Percentiles rank a stretch among this genome's conserved stretches.
Evolutionary conservation across 2,113 vertebrate genomes (phyloP).

Genomic region (Callaeas wilsoni): DNA sequence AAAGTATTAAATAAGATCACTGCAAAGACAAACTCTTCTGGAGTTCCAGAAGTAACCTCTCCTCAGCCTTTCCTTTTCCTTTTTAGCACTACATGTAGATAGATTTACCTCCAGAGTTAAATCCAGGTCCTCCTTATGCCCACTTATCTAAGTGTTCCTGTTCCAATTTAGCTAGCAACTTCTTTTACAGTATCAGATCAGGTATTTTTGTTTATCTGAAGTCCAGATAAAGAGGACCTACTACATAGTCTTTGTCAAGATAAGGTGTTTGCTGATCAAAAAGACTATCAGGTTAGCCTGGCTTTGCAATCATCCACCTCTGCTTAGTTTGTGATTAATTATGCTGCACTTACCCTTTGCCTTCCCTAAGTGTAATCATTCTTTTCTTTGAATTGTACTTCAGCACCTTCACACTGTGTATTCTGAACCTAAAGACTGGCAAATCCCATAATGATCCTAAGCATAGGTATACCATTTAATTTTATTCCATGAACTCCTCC

Average conservation of each 20-base stretch:
- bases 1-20: not conserved
- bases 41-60: not conserved
- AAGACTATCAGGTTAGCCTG: not conserved
- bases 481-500: not conserved
- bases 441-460: not conserved
- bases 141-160: not conserved
- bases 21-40: not conserved
- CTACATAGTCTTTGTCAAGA: not conserved
- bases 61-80: not conserved
- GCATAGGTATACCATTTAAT: not conserved
- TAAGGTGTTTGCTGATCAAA: not conserved
- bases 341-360: not conserved
- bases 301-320: not conserved
- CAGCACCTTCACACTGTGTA: not conserved
- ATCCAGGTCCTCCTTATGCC: not conserved
- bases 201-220: constrained; percentile 10
- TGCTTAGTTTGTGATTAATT: not conserved
- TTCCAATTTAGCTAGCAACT: not conserved
- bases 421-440: not conserved
- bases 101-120: not conserved
- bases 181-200: not conserved
- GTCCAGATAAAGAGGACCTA: not conserved
- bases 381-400: not conserved
- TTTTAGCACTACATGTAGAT: not conserved
- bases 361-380: not conserved